Conservation (phyloP, 2,888 invertebrate genomes). For the Lasiommata megera region DNA sequence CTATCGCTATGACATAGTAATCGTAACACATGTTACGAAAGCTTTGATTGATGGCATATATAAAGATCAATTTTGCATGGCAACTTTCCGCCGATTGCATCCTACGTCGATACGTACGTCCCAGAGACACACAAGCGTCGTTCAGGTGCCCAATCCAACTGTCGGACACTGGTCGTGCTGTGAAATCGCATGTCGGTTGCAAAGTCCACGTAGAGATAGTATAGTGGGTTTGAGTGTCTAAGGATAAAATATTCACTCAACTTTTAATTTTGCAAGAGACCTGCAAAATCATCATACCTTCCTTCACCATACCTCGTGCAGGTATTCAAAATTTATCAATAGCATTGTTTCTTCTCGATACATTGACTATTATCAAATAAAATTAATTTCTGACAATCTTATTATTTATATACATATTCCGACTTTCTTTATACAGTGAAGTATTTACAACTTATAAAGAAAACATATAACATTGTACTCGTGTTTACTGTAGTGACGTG, state of each 20-base stretch:
- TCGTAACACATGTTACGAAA: too few relatives aligned
- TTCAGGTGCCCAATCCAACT: too few relatives aligned
- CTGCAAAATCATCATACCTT: background rate
- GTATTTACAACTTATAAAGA: slow-evolving; percentile 4
- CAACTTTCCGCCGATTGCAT: too few relatives aligned
- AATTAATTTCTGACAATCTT: background rate
- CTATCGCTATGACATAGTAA: too few relatives aligned
- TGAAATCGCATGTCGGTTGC: too few relatives aligned
- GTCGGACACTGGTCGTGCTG: too few relatives aligned
- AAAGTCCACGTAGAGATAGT: too few relatives aligned
- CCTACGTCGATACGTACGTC: too few relatives aligned
- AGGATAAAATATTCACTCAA: background rate
- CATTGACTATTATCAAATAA: background rate
- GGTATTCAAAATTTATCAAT: background rate
- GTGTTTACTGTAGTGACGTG: slow-evolving; percentile 12
- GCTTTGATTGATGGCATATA: too few relatives aligned
- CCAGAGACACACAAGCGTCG: too few relatives aligned
- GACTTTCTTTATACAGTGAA: slow-evolving; percentile 7
- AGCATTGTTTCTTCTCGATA: background rate
- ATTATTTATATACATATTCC: background rate
- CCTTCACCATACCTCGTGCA: background rate
- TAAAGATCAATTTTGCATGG: too few relatives aligned
- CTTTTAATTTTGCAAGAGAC: background rate
- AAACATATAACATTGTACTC: background rate
- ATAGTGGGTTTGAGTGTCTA: background rate